Base-by-base conservation (phyloP, 2,888 invertebrate species). In the Anoncus sp. region DNA sequence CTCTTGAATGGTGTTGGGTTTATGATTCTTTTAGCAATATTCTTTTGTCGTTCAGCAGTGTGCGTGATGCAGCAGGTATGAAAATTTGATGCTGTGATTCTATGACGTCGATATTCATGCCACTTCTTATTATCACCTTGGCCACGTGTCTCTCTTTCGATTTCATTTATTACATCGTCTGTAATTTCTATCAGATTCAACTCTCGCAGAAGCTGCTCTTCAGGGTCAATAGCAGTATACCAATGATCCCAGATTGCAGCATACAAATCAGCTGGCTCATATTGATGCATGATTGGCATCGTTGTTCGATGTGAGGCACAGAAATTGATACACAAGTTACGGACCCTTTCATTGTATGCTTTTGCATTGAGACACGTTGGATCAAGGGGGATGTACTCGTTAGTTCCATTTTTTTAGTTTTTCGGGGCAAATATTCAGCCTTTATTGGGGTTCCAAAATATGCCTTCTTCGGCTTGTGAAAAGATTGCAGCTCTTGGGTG, bases 401-500 rank as follows among this genome's bases (percentile, higher is more conserved):
- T 7, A 31, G 31, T 31, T 31, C 7, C 31, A 31, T 31, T 31
- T 24, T 31, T 31, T 57, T 53, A 7, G 24, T 22, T n/a, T 20
- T 20, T 6, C 7, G 6, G 18, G 40, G 24, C 38, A 66, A 10
- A 18, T 73, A 16, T 40, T 40, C 18, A n/a, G 49, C 12, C 35
- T 77, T 77, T n/a, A 77, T 16, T n/a, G 77, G 74, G 9, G 77
- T 49, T 16, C 74, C 74, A 20, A 55, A 40, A 27, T 59, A 67
- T 7, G 66, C 18, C 10, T 49, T 73, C 20, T 51, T 31, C 14
- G 77, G 77, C 27, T 49, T 38, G 57, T 76, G 74, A 47, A 77
- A 77, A 35, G 67, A 31, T 47, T 76, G 75, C 18, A 77, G 31
- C 22, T 47, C 6, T 22, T 77, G 35, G 2, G 75, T 66, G 40